Percentiles rank a stretch among this genome's conserved stretches.
These are phyloP conservation scores for Tenualosa thibaudeaui DNA, from an alignment of 2,797 vertebrate species.

Conservation along the genomic window DNA sequence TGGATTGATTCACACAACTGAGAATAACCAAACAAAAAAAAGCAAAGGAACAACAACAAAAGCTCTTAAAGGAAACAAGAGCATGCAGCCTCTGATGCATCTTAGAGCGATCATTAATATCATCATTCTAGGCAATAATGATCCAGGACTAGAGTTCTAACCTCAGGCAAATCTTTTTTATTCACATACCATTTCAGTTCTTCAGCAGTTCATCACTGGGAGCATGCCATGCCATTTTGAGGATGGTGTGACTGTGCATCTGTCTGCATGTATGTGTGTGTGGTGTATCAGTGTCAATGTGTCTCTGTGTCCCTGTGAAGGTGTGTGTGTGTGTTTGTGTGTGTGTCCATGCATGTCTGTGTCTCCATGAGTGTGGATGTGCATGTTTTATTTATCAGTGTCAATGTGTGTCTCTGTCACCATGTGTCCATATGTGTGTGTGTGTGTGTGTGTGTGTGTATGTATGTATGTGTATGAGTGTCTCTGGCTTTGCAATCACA, in stretches of 20 bases:
- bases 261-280: background rate
- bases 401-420: no score
- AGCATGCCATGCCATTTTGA: background rate
- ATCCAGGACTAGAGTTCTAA: background rate
- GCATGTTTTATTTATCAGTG: background rate
- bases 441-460: background rate
- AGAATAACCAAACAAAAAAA: background rate
- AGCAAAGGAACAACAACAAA: background rate
- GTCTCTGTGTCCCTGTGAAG: no score
- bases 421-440: background rate
- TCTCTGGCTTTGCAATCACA: background rate
- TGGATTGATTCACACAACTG: no score
- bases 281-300: background rate
- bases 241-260: background rate
- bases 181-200: conserved; percentile 1
- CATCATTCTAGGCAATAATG: background rate
- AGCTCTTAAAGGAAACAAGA: background rate
- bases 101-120: background rate
- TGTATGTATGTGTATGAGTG: background rate
- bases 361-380: background rate
- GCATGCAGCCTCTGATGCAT: background rate
- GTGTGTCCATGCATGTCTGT: background rate
- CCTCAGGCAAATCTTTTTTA: background rate
- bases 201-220: background rate
- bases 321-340: background rate